These are phyloP conservation scores for Orchestia grillus DNA, from an alignment of 1,140 invertebrate species.

Conservation along the genomic window DNA sequence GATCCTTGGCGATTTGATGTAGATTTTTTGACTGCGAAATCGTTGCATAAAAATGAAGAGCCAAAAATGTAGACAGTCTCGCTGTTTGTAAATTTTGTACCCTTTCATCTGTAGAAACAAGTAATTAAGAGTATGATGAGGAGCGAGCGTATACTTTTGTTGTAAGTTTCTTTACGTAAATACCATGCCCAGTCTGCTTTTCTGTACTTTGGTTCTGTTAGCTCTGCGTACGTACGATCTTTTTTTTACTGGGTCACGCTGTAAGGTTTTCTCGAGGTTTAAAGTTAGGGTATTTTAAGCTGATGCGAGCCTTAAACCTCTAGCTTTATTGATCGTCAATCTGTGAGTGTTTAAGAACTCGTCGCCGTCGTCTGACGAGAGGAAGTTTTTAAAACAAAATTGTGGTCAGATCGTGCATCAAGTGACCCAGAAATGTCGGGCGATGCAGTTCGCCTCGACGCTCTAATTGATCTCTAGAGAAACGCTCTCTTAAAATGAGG, in stretches of 20 bases:
- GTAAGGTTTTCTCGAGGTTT: not conserved
- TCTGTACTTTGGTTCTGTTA: not conserved
- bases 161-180: not conserved
- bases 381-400: not conserved
- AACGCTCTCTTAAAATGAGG: not conserved
- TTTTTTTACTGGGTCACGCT: not conserved
- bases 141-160: not conserved
- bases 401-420: not conserved
- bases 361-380: not conserved
- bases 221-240: not conserved
- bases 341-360: not conserved
- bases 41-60: not conserved
- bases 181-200: not conserved
- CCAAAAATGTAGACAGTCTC: not conserved
- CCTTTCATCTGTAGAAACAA: not conserved
- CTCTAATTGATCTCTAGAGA: not conserved
- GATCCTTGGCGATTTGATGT: not conserved
- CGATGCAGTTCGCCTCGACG: not conserved
- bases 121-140: not conserved
- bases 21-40: not conserved
- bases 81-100: not conserved
- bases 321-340: not conserved
- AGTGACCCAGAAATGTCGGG: not conserved
- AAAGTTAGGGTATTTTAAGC: not conserved
- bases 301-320: not conserved